Evolutionary conservation across 2,113 vertebrate genomes (phyloP).

Genomic region (Nematolebias whitei): DNA sequence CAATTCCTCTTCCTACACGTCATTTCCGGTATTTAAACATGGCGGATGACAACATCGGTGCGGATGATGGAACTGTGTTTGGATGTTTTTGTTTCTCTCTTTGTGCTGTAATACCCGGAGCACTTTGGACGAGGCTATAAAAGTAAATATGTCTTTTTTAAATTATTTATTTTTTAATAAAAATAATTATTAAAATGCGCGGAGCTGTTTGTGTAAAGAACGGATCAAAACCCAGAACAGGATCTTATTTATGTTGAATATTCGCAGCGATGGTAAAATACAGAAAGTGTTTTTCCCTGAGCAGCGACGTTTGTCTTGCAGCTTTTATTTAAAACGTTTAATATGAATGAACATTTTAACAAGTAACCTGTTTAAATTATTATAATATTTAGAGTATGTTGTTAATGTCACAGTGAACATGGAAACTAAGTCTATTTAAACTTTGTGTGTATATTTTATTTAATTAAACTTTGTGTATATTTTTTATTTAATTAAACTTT

Average conservation of each 20-base stretch:
- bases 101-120: constrained; percentile 3
- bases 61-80: constrained; percentile 18
- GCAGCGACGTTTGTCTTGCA: not conserved
- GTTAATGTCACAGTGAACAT: too few relatives aligned
- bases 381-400: too few relatives aligned
- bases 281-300: not conserved
- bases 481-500: too few relatives aligned
- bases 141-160: too few relatives aligned
- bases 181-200: not conserved
- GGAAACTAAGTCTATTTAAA: too few relatives aligned
- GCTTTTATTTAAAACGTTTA: not conserved
- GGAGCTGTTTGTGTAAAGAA: not conserved
- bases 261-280: not conserved
- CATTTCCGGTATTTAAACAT: constrained; percentile 74
- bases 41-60: constrained; percentile 35
- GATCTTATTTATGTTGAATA: not conserved
- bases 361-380: too few relatives aligned
- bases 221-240: not conserved
- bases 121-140: not conserved
- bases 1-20: not conserved
- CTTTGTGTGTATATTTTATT: too few relatives aligned
- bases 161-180: too few relatives aligned
- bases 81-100: too few relatives aligned
- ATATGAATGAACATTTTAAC: too few relatives aligned
- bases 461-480: too few relatives aligned